Percentiles rank a stretch among this genome's conserved stretches.
These are phyloP conservation scores for Siniperca scherzeri DNA, from an alignment of 2,797 vertebrate genomes.

Conservation along the genomic window DNA sequence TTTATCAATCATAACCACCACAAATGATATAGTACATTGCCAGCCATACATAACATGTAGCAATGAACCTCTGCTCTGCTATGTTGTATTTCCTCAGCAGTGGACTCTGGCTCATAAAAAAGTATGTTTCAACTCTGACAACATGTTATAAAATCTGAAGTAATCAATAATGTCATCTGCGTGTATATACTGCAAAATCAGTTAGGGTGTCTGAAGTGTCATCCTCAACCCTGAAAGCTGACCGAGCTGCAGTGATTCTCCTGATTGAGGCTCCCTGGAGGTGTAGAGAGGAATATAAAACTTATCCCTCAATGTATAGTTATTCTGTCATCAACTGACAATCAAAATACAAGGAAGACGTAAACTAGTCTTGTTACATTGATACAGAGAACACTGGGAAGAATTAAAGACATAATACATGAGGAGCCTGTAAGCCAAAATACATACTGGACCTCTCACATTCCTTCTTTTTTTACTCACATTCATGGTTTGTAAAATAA, in stretches of 20 bases:
- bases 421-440: neutral
- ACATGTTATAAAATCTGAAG: conserved; percentile 58
- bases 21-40: neutral
- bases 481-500: no score
- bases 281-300: conserved; percentile 39
- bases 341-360: conserved; percentile 24
- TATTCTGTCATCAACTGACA: conserved; percentile 48
- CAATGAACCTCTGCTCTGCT: conserved; percentile 20
- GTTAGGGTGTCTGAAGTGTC: conserved; percentile 48
- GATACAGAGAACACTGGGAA: conserved; percentile 15
- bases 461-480: neutral
- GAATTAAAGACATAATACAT: conserved; percentile 5
- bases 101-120: conserved; percentile 44
- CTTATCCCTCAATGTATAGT: conserved; percentile 22
- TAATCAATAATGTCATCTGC: conserved; percentile 65
- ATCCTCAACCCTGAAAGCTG: conserved; percentile 40
- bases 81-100: conserved; percentile 42
- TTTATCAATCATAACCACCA: neutral
- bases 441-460: neutral
- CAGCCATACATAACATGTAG: neutral
- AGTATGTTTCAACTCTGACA: conserved; percentile 44
- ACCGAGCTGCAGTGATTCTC: conserved; percentile 30
- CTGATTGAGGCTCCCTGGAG: conserved; percentile 41
- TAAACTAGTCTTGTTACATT: conserved; percentile 1
- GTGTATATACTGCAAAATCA: conserved; percentile 48